A percentile compares a stretch with the other conserved stretches of the same genome.
These are phyloP conservation scores for Salmo trutta DNA, from an alignment of 2,797 vertebrate species.

Conservation along the genomic window DNA sequence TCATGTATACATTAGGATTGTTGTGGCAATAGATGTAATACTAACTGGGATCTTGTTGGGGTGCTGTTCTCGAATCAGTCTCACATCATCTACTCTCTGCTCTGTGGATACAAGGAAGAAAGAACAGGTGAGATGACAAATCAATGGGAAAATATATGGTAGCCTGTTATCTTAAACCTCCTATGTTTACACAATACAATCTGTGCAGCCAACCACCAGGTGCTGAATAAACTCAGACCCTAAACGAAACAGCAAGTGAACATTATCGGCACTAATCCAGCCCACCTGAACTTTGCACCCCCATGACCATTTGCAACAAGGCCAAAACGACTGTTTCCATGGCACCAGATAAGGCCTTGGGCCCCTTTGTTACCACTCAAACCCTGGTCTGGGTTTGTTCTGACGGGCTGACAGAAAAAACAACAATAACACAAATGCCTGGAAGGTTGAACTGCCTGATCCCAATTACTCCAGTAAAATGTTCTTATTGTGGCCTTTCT, in stretches of 20 bases:
- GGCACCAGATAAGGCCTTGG: conserved; percentile 24
- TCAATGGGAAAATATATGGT: not conserved
- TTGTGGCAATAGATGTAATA: conserved; percentile 34
- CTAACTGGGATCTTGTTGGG: conserved; percentile 97
- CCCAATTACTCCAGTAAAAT: not conserved
- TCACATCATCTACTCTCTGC: conserved; percentile 94
- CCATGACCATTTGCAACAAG: not conserved
- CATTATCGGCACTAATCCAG: not conserved
- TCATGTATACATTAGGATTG: not conserved
- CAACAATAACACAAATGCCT: not conserved
- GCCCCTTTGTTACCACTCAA: not conserved
- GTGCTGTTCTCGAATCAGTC: conserved; percentile 93
- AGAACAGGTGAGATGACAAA: conserved; percentile 4
- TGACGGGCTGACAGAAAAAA: not conserved
- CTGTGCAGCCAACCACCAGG: not conserved
- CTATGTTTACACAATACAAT: not conserved
- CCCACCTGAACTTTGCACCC: conserved; percentile 15
- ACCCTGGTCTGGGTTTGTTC: not conserved
- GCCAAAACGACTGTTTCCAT: conserved; percentile 19
- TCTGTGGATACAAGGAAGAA: conserved; percentile 71
- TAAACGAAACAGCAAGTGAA: not conserved
- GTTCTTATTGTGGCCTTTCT: not conserved
- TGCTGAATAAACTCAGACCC: not conserved
- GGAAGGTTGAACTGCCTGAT: not conserved
- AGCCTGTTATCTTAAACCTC: not conserved